Conservation (phyloP, 2,888 invertebrate species). For the Agrochola lota region DNA sequence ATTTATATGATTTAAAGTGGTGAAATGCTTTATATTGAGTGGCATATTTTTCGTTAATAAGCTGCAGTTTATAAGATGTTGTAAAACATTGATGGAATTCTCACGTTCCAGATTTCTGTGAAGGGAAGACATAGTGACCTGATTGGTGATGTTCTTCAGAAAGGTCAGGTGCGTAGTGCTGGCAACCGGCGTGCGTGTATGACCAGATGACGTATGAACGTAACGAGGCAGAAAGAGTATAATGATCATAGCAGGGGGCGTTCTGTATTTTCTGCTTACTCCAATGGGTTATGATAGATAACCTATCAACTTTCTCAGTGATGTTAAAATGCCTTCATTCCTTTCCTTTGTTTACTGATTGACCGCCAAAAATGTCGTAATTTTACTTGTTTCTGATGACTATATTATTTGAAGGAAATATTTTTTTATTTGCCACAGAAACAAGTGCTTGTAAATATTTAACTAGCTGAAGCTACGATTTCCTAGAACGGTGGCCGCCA, state of each 20-base stretch:
- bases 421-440: background rate
- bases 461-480: background rate
- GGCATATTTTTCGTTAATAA: background rate
- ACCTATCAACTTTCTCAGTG: background rate
- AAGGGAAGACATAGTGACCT: background rate
- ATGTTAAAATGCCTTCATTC: background rate
- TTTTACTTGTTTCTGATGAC: background rate
- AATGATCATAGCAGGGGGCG: background rate
- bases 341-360: background rate
- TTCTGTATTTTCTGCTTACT: background rate
- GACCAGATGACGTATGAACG: background rate
- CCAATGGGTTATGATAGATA: background rate
- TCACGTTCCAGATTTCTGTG: background rate
- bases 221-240: background rate
- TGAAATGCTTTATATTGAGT: background rate
- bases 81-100: background rate
- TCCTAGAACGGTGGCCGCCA: background rate
- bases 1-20: constrained; percentile 8
- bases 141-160: background rate
- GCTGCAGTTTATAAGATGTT: background rate
- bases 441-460: background rate
- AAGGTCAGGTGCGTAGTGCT: background rate
- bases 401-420: background rate
- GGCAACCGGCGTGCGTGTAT: background rate
- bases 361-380: background rate